These are phyloP conservation scores for Dicyrtomina minuta DNA, from an alignment of 2,888 invertebrate species.

Conservation along the genomic window DNA sequence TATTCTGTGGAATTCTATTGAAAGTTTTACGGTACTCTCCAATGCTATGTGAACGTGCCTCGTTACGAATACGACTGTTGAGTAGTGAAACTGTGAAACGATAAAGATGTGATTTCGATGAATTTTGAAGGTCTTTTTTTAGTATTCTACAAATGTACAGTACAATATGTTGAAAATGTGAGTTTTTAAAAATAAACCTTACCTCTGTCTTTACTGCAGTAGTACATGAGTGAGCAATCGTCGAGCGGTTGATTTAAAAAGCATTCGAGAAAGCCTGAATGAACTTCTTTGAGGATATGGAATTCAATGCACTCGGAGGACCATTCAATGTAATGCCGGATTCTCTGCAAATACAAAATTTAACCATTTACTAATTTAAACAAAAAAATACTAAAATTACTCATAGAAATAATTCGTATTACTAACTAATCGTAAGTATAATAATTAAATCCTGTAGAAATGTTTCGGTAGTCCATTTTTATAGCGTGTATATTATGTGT, in stretches of 20 bases:
- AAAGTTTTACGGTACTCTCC: too few relatives aligned
- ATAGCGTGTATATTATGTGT: too few relatives aligned
- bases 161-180: neutral
- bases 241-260: slow-evolving; percentile 61
- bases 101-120: neutral
- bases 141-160: neutral
- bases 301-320: slow-evolving; percentile 71
- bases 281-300: slow-evolving; percentile 70
- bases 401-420: neutral
- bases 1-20: too few relatives aligned
- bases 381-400: neutral
- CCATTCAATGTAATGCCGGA: slow-evolving; percentile 77
- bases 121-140: neutral
- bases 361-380: too few relatives aligned
- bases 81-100: too few relatives aligned
- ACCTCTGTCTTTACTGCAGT: slow-evolving; percentile 51
- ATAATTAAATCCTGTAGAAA: too few relatives aligned
- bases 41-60: too few relatives aligned
- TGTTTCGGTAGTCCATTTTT: too few relatives aligned
- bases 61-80: too few relatives aligned
- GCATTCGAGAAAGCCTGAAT: slow-evolving; percentile 69
- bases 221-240: slow-evolving; percentile 50
- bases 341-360: slow-evolving; percentile 56
- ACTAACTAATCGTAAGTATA: too few relatives aligned
- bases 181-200: slow-evolving; percentile 3